These are phyloP conservation scores for Nudaria mundana DNA, from an alignment of 2,888 invertebrate genomes.

Conservation along the genomic window DNA sequence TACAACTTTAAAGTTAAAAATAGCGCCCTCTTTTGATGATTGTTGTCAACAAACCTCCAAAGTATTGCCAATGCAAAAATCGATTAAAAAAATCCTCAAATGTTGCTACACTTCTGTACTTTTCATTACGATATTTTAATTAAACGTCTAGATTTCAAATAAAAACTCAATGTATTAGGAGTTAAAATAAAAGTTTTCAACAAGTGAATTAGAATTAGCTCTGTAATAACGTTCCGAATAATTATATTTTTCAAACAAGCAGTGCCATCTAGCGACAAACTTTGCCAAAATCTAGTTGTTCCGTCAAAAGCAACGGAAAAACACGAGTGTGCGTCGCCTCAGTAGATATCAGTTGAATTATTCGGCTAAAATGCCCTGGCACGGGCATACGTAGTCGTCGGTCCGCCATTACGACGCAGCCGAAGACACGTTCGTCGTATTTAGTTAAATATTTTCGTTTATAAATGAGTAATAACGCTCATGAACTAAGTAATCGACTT, in stretches of 20 bases:
- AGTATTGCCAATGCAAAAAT: neutral
- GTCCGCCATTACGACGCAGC: slow-evolving; percentile 82
- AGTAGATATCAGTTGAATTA: slow-evolving; percentile 82
- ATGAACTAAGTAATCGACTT: slow-evolving; percentile 97
- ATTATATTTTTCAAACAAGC: neutral
- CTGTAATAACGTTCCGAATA: neutral
- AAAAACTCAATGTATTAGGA: too few relatives aligned
- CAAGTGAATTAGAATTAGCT: neutral
- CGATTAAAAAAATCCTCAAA: neutral
- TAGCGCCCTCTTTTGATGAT: neutral
- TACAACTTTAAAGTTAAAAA: neutral
- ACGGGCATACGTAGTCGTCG: slow-evolving; percentile 82
- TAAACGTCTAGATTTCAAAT: neutral
- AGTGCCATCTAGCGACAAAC: slow-evolving; percentile 51
- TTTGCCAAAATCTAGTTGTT: slow-evolving; percentile 46
- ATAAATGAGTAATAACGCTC: slow-evolving; percentile 91
- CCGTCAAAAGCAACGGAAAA: slow-evolving; percentile 81
- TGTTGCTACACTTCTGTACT: neutral
- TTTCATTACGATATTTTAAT: neutral
- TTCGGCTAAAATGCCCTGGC: slow-evolving; percentile 83
- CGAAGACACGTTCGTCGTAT: slow-evolving; percentile 82
- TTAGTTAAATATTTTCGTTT: slow-evolving; percentile 82
- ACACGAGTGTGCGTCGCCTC: slow-evolving; percentile 80
- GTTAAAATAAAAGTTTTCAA: neutral
- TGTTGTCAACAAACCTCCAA: neutral